A percentile compares a stretch with the other conserved stretches of the same genome.
These are phyloP conservation scores for Phenganax stokvisi DNA, from an alignment of 92 coral and sea anemone genomes.

Conservation along the genomic window DNA sequence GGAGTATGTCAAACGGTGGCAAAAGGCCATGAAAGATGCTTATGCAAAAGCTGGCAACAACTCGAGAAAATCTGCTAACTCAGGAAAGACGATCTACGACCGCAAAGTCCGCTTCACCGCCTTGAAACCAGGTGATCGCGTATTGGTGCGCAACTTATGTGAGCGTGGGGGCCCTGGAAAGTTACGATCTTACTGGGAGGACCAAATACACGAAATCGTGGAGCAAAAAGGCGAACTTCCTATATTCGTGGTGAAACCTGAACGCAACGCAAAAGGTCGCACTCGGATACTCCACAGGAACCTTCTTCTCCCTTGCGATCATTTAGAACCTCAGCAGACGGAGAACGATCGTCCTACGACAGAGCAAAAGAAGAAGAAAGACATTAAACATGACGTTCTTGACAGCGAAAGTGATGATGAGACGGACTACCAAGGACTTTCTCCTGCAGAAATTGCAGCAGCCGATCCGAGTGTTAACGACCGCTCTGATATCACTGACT, in stretches of 20 bases:
- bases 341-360: not conserved
- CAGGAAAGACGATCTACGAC: constrained; percentile 5
- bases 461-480: not conserved
- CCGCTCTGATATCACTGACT: not conserved
- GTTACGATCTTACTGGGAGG: not conserved
- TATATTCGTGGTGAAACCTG: not conserved
- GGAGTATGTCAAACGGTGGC: constrained; percentile 5
- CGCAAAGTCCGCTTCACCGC: not conserved
- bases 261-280: not conserved
- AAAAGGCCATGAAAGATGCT: not conserved
- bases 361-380: not conserved
- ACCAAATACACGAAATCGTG: not conserved
- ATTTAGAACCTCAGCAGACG: not conserved
- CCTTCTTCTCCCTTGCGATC: constrained; percentile 11
- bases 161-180: constrained; percentile 11
- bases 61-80: not conserved
- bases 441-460: constrained; percentile 5
- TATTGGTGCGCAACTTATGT: not conserved
- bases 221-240: constrained; percentile 1
- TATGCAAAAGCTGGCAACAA: not conserved
- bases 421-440: constrained; percentile 1
- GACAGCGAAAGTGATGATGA: constrained; percentile 12
- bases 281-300: constrained; percentile 8
- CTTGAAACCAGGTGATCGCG: constrained; percentile 2
- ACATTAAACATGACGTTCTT: not conserved